Conservation (phyloP, 2,888 invertebrate genomes). For the Pherbina coryleti region DNA sequence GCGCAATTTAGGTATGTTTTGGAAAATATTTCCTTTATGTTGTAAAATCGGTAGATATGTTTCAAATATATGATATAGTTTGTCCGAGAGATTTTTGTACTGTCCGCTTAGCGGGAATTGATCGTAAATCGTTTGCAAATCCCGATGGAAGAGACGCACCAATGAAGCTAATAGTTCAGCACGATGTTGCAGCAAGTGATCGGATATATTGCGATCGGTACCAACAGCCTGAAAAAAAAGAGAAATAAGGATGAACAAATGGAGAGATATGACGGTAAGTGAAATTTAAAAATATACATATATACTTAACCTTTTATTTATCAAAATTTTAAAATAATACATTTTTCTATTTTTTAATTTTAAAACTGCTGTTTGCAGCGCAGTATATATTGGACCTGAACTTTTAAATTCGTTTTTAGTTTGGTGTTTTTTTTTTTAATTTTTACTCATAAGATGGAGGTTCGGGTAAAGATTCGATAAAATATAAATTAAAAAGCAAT, state of each 20-base stretch:
- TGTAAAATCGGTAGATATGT: slow-evolving; percentile 89
- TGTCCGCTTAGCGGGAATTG: slow-evolving; percentile 70
- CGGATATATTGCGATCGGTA: slow-evolving; percentile 87
- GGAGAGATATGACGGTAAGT: too few species aligned
- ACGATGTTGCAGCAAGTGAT: slow-evolving; percentile 84
- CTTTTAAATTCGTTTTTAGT: too few species aligned
- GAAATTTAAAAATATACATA: too few species aligned
- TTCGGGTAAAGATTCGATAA: too few species aligned
- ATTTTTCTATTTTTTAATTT: too few species aligned
- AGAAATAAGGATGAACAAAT: slow-evolving; percentile 36
- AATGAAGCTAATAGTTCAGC: slow-evolving; percentile 82
- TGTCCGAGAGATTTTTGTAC: slow-evolving; percentile 75
- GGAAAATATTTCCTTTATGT: slow-evolving; percentile 86
- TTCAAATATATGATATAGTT: slow-evolving; percentile 87
- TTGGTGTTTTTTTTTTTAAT: too few species aligned
- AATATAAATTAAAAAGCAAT: too few species aligned
- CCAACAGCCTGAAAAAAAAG: slow-evolving; percentile 80
- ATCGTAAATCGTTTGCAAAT: slow-evolving; percentile 79
- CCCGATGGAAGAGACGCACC: slow-evolving; percentile 87
- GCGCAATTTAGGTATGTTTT: slow-evolving; percentile 83
- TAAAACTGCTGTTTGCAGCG: too few species aligned
- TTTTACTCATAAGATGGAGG: too few species aligned
- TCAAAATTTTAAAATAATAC: too few species aligned
- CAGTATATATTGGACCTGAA: too few species aligned
- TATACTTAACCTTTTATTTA: too few species aligned